Conservation (phyloP, 2,113 vertebrate species). For the Rhizomys pruinosus region DNA sequence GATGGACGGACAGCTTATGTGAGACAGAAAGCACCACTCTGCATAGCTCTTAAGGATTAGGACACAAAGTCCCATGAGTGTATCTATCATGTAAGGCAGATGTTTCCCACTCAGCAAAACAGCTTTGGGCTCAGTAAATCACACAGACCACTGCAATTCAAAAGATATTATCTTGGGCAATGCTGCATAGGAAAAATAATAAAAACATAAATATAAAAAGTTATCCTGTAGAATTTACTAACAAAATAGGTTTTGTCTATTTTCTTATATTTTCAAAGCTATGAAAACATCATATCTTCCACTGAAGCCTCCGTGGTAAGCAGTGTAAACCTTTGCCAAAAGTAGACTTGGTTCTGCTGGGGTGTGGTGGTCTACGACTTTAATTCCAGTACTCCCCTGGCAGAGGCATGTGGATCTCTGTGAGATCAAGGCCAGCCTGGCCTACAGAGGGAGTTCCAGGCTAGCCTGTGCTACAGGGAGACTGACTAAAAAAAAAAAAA, state of each 20-base stretch:
- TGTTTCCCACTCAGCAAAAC: background rate
- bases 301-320: conserved; percentile 48
- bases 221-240: conserved; percentile 67
- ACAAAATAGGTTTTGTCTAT: conserved; percentile 37
- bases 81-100: background rate
- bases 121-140: background rate
- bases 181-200: conserved; percentile 58
- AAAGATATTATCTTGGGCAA: conserved; percentile 47
- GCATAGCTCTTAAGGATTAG: background rate
- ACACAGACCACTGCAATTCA: background rate
- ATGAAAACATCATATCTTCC: conserved; percentile 60
- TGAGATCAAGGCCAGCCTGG: too few relatives aligned
- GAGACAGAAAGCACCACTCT: background rate
- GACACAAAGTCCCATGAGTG: background rate
- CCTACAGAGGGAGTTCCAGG: too few relatives aligned
- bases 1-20: background rate
- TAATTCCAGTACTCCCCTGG: too few relatives aligned
- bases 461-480: too few relatives aligned
- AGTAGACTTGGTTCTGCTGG: too few relatives aligned
- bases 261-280: conserved; percentile 67
- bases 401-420: too few relatives aligned
- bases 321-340: conserved; percentile 65
- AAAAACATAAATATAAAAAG: conserved; percentile 56
- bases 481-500: background rate
- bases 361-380: too few relatives aligned